Conservation (phyloP, 1,140 invertebrate species). For the Potamilus streckersoni region DNA sequence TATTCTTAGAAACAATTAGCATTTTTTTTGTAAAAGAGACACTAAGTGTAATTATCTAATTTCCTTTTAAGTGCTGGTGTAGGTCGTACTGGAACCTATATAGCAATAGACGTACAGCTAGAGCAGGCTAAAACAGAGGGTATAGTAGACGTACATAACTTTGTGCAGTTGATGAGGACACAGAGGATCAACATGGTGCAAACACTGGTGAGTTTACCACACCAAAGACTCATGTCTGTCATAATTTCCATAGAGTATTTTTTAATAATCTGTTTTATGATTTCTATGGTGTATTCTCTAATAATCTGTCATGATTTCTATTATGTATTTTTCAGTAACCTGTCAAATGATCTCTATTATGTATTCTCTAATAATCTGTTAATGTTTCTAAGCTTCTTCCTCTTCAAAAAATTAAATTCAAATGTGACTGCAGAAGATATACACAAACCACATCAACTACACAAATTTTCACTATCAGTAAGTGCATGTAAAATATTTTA, state of each 20-base stretch:
- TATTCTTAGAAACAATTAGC: neutral
- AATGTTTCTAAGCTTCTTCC: no score
- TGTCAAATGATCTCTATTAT: no score
- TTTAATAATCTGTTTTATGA: no score
- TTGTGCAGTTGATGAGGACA: conserved; percentile 64
- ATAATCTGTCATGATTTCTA: no score
- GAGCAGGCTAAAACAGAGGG: conserved; percentile 59
- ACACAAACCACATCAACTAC: neutral
- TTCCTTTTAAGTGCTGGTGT: conserved; percentile 66
- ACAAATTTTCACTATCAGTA: neutral
- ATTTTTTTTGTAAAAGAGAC: neutral
- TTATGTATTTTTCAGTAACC: no score
- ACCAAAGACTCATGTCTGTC: no score
- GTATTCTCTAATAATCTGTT: no score
- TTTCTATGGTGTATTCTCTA: no score
- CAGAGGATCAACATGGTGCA: conserved; percentile 69
- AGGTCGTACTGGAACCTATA: conserved; percentile 68
- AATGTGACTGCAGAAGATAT: neutral
- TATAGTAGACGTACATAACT: conserved; percentile 64
- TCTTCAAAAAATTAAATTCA: neutral
- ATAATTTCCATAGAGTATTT: no score
- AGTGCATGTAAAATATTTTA: neutral
- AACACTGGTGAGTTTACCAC: conserved; percentile 59
- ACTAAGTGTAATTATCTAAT: neutral
- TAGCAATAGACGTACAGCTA: conserved; percentile 65